Evolutionary conservation across 2,797 vertebrate genomes (phyloP).

Genomic region (Petrocephalus sullivani): DNA sequence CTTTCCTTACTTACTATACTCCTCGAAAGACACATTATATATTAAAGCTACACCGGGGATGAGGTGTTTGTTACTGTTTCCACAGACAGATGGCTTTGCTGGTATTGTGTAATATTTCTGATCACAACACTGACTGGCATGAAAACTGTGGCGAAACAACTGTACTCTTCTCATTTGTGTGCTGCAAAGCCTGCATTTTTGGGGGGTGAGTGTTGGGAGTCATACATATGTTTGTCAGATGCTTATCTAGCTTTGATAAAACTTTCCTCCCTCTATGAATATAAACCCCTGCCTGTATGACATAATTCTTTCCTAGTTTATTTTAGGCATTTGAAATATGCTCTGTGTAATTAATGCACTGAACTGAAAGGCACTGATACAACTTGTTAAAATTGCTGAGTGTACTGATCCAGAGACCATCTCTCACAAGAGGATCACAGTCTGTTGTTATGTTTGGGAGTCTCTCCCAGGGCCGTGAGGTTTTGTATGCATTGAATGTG

Average conservation of each 20-base stretch:
- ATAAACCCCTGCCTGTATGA: neutral
- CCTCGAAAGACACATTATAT: neutral
- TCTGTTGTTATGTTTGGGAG: neutral
- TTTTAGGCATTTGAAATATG: neutral
- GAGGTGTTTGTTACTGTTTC: neutral
- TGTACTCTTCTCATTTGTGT: neutral
- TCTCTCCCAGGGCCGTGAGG: neutral
- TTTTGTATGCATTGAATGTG: neutral
- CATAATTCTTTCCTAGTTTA: neutral
- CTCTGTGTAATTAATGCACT: neutral
- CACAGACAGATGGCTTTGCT: neutral
- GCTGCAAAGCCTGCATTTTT: neutral
- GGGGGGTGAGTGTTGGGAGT: neutral
- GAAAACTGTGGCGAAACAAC: neutral
- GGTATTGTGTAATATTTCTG: neutral
- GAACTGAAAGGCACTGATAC: neutral
- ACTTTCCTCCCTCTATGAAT: neutral
- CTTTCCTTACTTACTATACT: neutral
- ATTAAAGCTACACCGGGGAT: neutral
- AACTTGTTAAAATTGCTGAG: neutral
- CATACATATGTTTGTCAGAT: conserved; percentile 1
- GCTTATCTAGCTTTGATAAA: conserved; percentile 3
- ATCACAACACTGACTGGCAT: neutral
- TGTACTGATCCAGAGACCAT: neutral
- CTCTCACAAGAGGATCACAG: neutral